These are phyloP conservation scores for Pomacea maculata DNA, from an alignment of 1,140 invertebrate species.

Conservation along the genomic window DNA sequence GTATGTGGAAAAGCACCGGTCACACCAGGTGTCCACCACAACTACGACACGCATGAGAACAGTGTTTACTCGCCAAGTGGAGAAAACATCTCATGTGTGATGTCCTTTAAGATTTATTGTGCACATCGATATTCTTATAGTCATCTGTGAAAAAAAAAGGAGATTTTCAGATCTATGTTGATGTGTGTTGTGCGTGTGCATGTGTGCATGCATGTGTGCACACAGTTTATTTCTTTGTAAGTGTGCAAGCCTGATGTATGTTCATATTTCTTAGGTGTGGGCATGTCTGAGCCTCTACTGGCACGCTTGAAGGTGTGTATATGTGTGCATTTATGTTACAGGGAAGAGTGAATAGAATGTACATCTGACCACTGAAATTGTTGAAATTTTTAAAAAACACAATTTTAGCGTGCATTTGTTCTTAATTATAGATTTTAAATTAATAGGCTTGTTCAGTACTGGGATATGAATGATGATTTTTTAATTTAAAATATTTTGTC, in stretches of 20 bases:
- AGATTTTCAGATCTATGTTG: background rate
- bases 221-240: no score
- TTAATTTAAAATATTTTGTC: no score
- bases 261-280: no score
- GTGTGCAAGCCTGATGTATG: no score
- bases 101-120: background rate
- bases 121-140: background rate
- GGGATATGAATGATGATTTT: background rate
- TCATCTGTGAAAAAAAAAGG: background rate
- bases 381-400: background rate
- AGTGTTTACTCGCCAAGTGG: constrained; percentile 25
- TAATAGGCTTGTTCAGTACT: background rate
- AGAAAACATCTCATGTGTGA: constrained; percentile 32
- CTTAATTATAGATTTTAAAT: background rate
- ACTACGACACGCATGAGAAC: constrained; percentile 28
- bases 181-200: background rate
- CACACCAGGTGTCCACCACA: constrained; percentile 22
- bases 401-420: background rate
- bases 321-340: constrained; percentile 4
- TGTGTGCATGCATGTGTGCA: background rate
- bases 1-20: constrained; percentile 24
- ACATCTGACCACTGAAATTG: background rate
- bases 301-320: background rate
- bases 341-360: background rate
- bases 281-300: no score